Evolutionary conservation across 2,797 vertebrate species (phyloP), one percentile per base, ranked within the genome.

Genomic region (Sorex maritimensis): DNA sequence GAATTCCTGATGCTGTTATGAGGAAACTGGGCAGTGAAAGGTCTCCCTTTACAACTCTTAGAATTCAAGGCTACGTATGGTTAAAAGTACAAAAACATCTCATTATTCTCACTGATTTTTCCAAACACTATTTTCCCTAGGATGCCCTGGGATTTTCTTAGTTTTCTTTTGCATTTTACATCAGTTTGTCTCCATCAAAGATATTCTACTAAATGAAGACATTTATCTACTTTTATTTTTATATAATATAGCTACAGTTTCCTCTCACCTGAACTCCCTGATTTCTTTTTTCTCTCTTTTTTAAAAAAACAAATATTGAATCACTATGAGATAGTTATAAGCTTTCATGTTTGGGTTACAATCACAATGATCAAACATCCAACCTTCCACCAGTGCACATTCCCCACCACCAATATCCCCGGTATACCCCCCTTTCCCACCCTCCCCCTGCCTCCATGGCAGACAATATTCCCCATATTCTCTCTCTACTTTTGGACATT

Each of bases 141-240:
- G 19, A 72, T 63, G 28, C 73, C 44, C 38, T 17, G 38, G 24
- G n/a, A 19, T 21, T 86, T 78, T 34, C 7, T 49, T 81, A 14
- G 0, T 80, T 95, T 82, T 34, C 5, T 82, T 78, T 75, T 74
- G 34, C 69, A 79, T 84, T 81, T 78, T 92, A 28, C 6, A 49
- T 46, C 58, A 58, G 6, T 58, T 73, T 86, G 14, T 11, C 34
- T 19, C 15, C 14, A 19, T 68, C 38, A 11, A 41, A 41, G 75
- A 78, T 68, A 49, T 17, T 93, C 71, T 94, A 28, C 38, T 79
- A 91, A 95, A 78, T 82, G 67, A 30, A 94, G 13, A n/a, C 63
- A 46, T 81, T 83, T 30, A 12, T 68, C 26, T 6, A 41, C 21
- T 4, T 17, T 72, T 72, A 38, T 83, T 67, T 73, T 86, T 80